A percentile compares a stretch with the other conserved stretches of the same genome.
Evolutionary conservation across 2,797 vertebrate genomes (phyloP).

Genomic region (Ceyx erithaca): DNA sequence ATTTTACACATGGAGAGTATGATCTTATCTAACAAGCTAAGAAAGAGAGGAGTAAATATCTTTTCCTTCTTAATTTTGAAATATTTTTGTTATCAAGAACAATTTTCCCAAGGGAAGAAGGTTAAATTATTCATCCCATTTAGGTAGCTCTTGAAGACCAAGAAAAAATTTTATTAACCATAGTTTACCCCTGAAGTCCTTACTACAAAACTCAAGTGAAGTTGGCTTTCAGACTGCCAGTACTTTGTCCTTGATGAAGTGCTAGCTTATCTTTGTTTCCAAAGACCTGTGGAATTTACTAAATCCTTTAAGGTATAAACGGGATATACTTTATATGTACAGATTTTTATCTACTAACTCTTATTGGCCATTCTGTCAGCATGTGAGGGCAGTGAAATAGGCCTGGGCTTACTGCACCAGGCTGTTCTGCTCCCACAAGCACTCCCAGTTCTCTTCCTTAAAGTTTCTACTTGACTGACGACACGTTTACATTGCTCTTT

Average conservation of each 20-base stretch:
- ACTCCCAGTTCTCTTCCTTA: neutral
- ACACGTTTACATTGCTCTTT: constrained; percentile 58
- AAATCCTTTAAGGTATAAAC: constrained; percentile 38
- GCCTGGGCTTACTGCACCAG: neutral
- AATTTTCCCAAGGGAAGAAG: constrained; percentile 11
- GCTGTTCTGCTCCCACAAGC: constrained; percentile 3
- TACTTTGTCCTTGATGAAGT: constrained; percentile 7
- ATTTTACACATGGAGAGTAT: constrained; percentile 42
- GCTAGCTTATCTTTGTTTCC: constrained; percentile 35
- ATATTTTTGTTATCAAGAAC: constrained; percentile 10
- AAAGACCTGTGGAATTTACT: constrained; percentile 38
- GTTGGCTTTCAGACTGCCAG: neutral
- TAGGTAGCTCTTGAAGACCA: constrained; percentile 12
- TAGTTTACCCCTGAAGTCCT: neutral
- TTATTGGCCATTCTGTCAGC: neutral
- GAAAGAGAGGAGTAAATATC: constrained; percentile 37
- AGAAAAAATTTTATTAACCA: constrained; percentile 13
- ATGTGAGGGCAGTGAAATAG: neutral
- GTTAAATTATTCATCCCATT: constrained; percentile 36
- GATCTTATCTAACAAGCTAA: constrained; percentile 30
- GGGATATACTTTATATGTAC: neutral
- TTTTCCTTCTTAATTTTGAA: constrained; percentile 50
- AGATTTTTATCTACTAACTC: constrained; percentile 17
- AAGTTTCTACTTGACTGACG: constrained; percentile 57
- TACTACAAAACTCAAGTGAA: neutral